Evolutionary conservation across 1,140 invertebrate species (phyloP), one percentile per base, ranked within the genome.

Genomic region (Drosophila sucinea): DNA sequence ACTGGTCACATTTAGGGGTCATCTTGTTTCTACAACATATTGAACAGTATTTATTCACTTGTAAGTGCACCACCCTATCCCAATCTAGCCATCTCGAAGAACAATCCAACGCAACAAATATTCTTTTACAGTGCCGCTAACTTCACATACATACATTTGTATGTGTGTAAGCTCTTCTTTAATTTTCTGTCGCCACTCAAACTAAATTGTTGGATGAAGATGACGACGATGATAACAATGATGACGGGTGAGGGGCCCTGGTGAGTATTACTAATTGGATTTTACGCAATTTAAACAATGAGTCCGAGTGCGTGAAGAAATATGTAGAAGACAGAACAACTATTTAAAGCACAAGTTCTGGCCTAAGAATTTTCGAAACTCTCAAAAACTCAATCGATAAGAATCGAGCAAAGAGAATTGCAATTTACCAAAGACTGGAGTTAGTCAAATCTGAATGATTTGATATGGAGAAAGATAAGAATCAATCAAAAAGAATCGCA

Each of bases 281-380:
- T 84, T 84, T 69, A 84, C 81, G 81, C 81, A 84, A 79, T 72
- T 84, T 79, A 78, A 73, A 74, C 79, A 84, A 68, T 62, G 58
- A 35, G 67, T 32, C 33, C 74, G 44, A 67, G 63, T 74, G 67
- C 79, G 69, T 76, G 57, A 69, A 64, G 57, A 41, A 23, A 54
- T 33, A 17, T 17, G 17, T 17, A 7, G 23, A 27, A 33, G 27
- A 51, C 51, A 58, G 35, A n/a, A 27, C 30, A 23, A 27, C 30
- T n/a, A 58, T 58, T 4, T 7, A 35, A 35, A 33, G 30, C 1
- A 35, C 11, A 58, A 58, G 27, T 25, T 35, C 1, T 25, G 8
- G 56, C 10, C 30, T 23, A 25, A 23, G 5, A 8, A 47, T 7
- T 35, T 10, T 27, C 47, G 11, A 29, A 29, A 8, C 51, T 17